Evolutionary conservation across 2,888 invertebrate genomes (phyloP).

Genomic region (Drosophila neonasuta): DNA sequence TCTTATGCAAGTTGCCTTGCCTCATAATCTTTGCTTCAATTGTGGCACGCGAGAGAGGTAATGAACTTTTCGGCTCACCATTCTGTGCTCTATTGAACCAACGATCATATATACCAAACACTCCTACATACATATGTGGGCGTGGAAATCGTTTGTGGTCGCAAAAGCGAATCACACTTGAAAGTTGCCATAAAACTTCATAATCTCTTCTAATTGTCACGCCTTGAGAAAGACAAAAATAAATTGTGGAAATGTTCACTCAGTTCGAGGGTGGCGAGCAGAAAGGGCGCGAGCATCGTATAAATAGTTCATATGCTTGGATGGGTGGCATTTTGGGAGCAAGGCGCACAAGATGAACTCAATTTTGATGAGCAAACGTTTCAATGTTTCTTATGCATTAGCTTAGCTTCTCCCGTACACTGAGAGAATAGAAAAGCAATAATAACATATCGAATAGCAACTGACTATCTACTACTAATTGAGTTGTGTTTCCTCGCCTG

Average conservation of each 20-base stretch:
- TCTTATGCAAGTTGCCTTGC: slow-evolving; percentile 61
- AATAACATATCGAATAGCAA: background rate
- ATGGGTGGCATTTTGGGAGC: slow-evolving; percentile 67
- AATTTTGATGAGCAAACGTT: slow-evolving; percentile 46
- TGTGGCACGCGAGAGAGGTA: slow-evolving; percentile 54
- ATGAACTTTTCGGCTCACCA: slow-evolving; percentile 66
- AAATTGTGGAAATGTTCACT: slow-evolving; percentile 44
- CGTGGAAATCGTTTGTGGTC: slow-evolving; percentile 61
- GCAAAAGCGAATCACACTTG: slow-evolving; percentile 59
- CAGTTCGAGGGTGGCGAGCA: slow-evolving; percentile 7
- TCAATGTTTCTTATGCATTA: slow-evolving; percentile 27
- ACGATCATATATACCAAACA: slow-evolving; percentile 40
- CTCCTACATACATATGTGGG: background rate
- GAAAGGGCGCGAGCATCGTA: slow-evolving; percentile 57
- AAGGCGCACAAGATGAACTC: slow-evolving; percentile 56
- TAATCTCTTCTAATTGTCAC: slow-evolving; percentile 76
- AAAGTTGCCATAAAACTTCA: slow-evolving; percentile 54
- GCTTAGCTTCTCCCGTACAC: slow-evolving; percentile 25
- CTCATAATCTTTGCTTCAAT: slow-evolving; percentile 27
- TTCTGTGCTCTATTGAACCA: slow-evolving; percentile 55
- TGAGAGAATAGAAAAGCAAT: background rate
- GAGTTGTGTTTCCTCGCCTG: slow-evolving; percentile 59
- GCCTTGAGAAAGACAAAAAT: slow-evolving; percentile 64
- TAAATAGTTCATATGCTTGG: slow-evolving; percentile 61
- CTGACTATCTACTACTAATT: slow-evolving; percentile 48